Base-by-base conservation (phyloP, 2,113 vertebrate genomes). In the Phrynosoma platyrhinos region DNA sequence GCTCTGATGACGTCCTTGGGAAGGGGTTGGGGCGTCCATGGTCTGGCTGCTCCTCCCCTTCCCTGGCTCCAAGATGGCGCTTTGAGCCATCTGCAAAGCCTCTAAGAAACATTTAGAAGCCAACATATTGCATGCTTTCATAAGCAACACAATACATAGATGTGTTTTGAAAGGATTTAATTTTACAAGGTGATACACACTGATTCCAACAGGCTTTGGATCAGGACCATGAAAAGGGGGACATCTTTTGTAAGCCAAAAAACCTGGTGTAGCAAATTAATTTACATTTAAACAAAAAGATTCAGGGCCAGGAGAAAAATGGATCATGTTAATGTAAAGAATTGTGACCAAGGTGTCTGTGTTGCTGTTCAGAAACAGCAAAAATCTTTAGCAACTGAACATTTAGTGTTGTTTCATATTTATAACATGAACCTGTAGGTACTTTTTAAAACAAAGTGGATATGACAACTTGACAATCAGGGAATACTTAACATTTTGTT, bases 151-250 rank as follows among this genome's bases (percentile, higher is more conserved):
- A 83, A 83, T 83, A 62, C 74, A 83, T n/a, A 83, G 55, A 79
- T 62, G 32, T 83, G 27, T 64, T 85, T 58, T 1, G 30, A 83
- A 85, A 68, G 1, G 9, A 87, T 55, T 91, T 88, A 91, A 90
- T 74, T 90, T 42, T 82, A 40, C 9, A 76, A 93, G 81, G 89
- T 74, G 86, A 16, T 20, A 80, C 88, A 78, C 77, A 84, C 72
- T 88, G 89, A 91, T 1, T 6, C 93, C 86, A 92, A 79, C 91
- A 91, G 75, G 10, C 42, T 62, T 76, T 64, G 72, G 32, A 79
- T 83, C 52, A 32, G 47, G 88, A 58, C 87, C 87, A 84, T 88
- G 77, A 0, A 82, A 87, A 82, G 90, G 52, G 23, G 21, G 62
- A 42, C 21, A 69, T 32, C 2, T 83, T 88, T 78, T 71, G 40